phyloP scores from a whole-genome alignment of 2,797 vertebrate genomes.

The Arctocebus calabarensis region DNA sequence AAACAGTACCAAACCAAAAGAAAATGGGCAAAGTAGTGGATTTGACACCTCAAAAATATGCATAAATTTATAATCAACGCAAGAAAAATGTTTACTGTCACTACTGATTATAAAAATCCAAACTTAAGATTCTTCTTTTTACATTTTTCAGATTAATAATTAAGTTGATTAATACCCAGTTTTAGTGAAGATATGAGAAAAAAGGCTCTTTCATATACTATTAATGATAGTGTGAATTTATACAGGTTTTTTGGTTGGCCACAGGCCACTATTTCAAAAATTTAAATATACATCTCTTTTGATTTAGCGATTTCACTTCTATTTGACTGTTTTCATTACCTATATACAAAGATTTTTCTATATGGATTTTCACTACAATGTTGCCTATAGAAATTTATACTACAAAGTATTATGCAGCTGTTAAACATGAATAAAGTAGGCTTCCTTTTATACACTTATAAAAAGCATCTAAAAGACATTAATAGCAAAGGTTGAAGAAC shows the following conservation, averaged over 20 bases:
- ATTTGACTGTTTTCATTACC: slow-evolving; percentile 13
- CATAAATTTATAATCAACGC: neutral
- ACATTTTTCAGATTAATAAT: slow-evolving; percentile 8
- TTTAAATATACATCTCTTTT: neutral
- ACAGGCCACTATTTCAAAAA: neutral
- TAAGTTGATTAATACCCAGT: slow-evolving; percentile 7
- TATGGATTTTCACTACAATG: neutral
- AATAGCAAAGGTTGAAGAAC: neutral
- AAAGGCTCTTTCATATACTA: neutral
- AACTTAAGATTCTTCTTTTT: slow-evolving; percentile 17
- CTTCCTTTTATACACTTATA: neutral
- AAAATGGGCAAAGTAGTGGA: neutral
- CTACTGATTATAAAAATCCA: neutral
- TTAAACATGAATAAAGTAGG: slow-evolving; percentile 16
- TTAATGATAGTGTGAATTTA: slow-evolving; percentile 5
- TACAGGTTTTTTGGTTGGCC: neutral
- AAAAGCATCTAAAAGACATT: slow-evolving; percentile 4
- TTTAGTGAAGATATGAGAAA: neutral
- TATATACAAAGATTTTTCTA: neutral
- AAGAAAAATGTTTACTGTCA: neutral
- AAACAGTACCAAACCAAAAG: neutral
- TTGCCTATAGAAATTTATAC: neutral
- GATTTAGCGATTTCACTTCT: slow-evolving; percentile 42
- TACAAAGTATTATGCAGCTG: neutral
- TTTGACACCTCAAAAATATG: neutral